These are phyloP conservation scores for Dufourea novaeangliae DNA, from an alignment of 1,140 invertebrate species.

Conservation along the genomic window DNA sequence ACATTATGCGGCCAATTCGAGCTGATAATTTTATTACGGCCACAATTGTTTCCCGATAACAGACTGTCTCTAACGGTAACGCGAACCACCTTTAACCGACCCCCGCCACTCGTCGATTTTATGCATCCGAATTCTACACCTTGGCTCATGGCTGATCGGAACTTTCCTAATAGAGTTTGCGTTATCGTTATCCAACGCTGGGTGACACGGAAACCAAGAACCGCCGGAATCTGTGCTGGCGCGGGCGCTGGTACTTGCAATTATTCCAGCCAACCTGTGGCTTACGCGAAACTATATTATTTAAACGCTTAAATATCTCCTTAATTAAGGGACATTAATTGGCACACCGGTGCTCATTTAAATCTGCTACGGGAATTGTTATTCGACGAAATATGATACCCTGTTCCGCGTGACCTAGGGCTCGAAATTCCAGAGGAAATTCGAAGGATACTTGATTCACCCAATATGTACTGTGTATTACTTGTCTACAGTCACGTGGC, in stretches of 20 bases:
- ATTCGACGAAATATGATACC: neutral
- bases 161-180: neutral
- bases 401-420: neutral
- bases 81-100: neutral
- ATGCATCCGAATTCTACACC: neutral
- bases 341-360: no score
- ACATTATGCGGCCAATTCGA: constrained; percentile 4
- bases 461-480: no score
- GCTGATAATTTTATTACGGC: constrained; percentile 3
- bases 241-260: neutral
- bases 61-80: neutral
- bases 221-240: neutral
- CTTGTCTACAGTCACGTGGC: no score
- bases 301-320: no score
- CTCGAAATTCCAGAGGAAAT: neutral
- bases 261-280: neutral
- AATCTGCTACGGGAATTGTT: neutral
- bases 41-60: constrained; percentile 6
- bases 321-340: neutral
- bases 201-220: neutral
- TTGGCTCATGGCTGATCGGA: neutral
- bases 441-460: neutral
- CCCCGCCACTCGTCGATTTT: neutral
- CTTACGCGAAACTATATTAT: neutral
- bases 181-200: neutral